Conservation (phyloP, 2,113 vertebrate genomes). For the Rhabdomys dilectus region DNA sequence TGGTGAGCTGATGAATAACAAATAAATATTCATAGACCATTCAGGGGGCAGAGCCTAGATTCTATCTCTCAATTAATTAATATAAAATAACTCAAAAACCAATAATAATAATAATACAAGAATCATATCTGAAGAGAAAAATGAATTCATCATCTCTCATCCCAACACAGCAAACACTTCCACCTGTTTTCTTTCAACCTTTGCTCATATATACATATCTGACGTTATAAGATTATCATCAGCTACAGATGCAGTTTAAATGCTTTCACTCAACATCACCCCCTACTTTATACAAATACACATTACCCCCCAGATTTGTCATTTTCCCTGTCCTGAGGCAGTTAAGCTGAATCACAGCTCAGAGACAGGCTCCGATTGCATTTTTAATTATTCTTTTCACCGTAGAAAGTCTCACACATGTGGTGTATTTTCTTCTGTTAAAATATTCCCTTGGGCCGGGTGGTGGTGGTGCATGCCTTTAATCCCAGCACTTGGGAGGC, state of each 20-base stretch:
- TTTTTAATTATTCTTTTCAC: neutral
- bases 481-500: no score
- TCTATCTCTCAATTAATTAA: constrained; percentile 7
- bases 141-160: neutral
- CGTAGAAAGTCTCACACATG: neutral
- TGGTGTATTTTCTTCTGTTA: neutral
- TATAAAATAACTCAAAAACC: constrained; percentile 10
- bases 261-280: constrained; percentile 13
- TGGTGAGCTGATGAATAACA: neutral
- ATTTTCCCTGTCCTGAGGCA: neutral
- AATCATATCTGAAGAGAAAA: constrained; percentile 10
- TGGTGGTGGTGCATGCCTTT: no score
- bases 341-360: neutral
- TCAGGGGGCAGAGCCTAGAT: neutral
- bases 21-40: neutral
- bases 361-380: neutral
- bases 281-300: neutral
- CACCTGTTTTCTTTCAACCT: neutral
- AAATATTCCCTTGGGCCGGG: neutral
- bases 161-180: neutral
- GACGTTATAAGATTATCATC: neutral
- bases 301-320: neutral
- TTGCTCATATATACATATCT: neutral
- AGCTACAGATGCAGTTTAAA: neutral
- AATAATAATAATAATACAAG: neutral